These are phyloP conservation scores for Prunella strophiata DNA, from an alignment of 2,797 vertebrate species.

Conservation along the genomic window DNA sequence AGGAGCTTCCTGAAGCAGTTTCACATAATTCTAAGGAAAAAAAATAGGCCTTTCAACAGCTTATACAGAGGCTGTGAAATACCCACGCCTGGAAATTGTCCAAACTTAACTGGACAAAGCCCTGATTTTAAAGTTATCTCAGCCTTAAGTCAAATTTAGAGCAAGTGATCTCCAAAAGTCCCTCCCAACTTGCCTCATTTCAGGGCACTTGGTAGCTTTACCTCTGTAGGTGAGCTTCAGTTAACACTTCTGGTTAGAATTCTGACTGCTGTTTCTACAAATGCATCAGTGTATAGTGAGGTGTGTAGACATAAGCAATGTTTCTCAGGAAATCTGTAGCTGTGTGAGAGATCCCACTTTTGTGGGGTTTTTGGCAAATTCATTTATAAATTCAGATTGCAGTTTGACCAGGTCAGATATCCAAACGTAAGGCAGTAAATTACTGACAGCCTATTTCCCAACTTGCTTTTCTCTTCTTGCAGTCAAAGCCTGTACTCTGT, in stretches of 20 bases:
- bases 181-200: background rate
- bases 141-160: background rate
- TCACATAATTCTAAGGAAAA: background rate
- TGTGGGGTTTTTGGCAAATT: background rate
- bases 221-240: background rate
- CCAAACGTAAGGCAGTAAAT: background rate
- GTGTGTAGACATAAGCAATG: background rate
- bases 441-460: background rate
- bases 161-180: background rate
- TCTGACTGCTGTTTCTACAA: background rate
- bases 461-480: conserved; percentile 8
- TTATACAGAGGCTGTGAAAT: background rate
- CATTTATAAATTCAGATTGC: background rate
- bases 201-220: background rate
- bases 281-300: background rate
- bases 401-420: background rate
- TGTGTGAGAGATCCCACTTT: background rate
- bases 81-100: background rate
- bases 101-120: background rate
- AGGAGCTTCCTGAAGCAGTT: conserved; percentile 4
- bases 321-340: background rate
- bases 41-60: background rate
- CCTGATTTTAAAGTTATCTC: background rate
- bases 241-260: background rate
- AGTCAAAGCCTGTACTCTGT: conserved; percentile 90